phyloP scores from a whole-genome alignment of 2,113 vertebrate species.

The Chaetorhynchus papuensis region DNA sequence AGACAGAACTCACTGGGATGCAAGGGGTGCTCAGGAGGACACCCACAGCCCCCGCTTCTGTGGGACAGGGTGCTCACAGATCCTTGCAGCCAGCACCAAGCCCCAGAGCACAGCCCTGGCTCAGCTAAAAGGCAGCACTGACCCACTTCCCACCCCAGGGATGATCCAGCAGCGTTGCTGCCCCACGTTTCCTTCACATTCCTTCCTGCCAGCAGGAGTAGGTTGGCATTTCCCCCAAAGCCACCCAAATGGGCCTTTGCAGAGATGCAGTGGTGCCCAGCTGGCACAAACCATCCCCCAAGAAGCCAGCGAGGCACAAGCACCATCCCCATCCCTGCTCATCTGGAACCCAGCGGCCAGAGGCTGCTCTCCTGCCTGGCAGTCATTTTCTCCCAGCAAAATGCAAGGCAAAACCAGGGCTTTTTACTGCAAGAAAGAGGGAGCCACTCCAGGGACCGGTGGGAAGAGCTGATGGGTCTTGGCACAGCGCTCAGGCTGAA shows the following conservation, averaged over 20 bases:
- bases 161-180: neutral
- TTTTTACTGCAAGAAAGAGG: neutral
- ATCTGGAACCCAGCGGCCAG: accelerated
- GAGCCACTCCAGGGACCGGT: neutral
- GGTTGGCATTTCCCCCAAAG: neutral
- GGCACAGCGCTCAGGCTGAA: neutral
- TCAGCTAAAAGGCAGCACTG: neutral
- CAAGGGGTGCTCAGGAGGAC: neutral
- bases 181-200: neutral
- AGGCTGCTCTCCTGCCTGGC: neutral
- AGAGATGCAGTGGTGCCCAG: neutral
- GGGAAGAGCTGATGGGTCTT: slow-evolving; percentile 10
- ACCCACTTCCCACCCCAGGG: accelerated
- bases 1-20: neutral
- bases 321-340: neutral
- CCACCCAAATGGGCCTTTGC: accelerated
- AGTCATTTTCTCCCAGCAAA: neutral
- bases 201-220: neutral
- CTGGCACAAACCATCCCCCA: accelerated
- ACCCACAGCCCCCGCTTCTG: neutral
- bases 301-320: neutral
- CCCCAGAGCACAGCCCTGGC: neutral
- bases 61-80: accelerated
- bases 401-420: neutral
- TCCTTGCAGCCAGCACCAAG: neutral